Percentiles rank a stretch among this genome's conserved stretches.
Evolutionary conservation across 1,140 invertebrate genomes (phyloP).

Genomic region (Drosophila kanapiae): DNA sequence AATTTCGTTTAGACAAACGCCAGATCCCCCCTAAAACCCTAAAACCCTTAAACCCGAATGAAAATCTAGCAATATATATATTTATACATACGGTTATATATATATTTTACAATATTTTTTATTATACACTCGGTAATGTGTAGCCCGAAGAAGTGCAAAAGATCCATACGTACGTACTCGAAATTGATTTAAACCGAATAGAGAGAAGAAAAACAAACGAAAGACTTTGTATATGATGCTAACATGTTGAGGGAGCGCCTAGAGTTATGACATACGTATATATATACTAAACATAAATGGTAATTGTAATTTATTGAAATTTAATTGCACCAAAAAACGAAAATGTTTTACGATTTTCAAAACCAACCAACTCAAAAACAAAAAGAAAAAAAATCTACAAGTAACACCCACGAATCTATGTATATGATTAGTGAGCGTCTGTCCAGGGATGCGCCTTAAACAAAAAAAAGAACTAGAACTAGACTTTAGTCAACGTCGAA

Average conservation of each 20-base stretch:
- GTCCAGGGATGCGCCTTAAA: slow-evolving; percentile 63
- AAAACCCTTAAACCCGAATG: slow-evolving; percentile 45
- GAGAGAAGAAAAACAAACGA: slow-evolving; percentile 60
- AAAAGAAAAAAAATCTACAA: background rate
- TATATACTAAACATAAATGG: slow-evolving; percentile 48
- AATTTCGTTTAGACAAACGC: slow-evolving; percentile 57
- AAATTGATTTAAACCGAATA: slow-evolving; percentile 66
- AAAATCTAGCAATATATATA: slow-evolving; percentile 62
- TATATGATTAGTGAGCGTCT: slow-evolving; percentile 69
- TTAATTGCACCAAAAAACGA: slow-evolving; percentile 75
- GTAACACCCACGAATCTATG: slow-evolving; percentile 59
- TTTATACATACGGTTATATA: slow-evolving; percentile 50
- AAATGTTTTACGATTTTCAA: slow-evolving; percentile 70
- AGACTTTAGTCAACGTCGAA: slow-evolving; percentile 54
- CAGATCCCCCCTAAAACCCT: background rate
- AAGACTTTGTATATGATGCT: slow-evolving; percentile 83
- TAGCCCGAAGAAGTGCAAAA: slow-evolving; percentile 45
- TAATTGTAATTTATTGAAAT: slow-evolving; percentile 80
- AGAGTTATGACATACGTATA: slow-evolving; percentile 60
- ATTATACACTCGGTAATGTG: slow-evolving; percentile 59
- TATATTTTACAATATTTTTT: slow-evolving; percentile 73
- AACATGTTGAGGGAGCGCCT: slow-evolving; percentile 63
- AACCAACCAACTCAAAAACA: slow-evolving; percentile 31
- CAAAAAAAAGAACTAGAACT: slow-evolving; percentile 48
- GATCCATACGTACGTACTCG: slow-evolving; percentile 54